Conservation (phyloP, 2,113 vertebrate species). For the Chloroceryle aenea region DNA sequence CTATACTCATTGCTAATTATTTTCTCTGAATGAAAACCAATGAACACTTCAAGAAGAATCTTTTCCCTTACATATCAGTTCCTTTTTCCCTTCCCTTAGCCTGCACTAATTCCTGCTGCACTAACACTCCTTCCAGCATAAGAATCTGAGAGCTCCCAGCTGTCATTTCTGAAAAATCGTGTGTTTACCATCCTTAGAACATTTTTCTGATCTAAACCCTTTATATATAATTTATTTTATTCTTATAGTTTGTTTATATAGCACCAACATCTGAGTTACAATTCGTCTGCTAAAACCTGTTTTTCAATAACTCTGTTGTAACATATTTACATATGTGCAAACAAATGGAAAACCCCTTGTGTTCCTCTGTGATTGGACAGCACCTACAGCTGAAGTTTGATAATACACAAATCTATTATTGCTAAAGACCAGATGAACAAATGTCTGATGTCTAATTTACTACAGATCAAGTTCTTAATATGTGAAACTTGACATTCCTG, state of each 20-base stretch:
- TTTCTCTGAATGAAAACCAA: slow-evolving; percentile 9
- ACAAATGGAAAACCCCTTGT: neutral
- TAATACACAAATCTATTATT: neutral
- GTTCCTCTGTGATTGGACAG: neutral
- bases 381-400: neutral
- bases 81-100: neutral
- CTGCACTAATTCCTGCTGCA: neutral
- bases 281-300: neutral
- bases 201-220: neutral
- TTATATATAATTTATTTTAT: neutral
- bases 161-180: neutral
- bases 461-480: neutral
- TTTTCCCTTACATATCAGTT: neutral
- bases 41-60: neutral
- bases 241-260: neutral
- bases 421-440: neutral
- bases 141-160: neutral
- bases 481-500: neutral
- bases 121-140: neutral
- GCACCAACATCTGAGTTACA: neutral
- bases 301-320: neutral
- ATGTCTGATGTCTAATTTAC: neutral
- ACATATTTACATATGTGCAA: neutral
- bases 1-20: neutral
- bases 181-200: neutral